Percentiles rank a stretch among this genome's conserved stretches.
Conservation (phyloP, 2,888 invertebrate species). For the Hoplodrina ambigua region DNA sequence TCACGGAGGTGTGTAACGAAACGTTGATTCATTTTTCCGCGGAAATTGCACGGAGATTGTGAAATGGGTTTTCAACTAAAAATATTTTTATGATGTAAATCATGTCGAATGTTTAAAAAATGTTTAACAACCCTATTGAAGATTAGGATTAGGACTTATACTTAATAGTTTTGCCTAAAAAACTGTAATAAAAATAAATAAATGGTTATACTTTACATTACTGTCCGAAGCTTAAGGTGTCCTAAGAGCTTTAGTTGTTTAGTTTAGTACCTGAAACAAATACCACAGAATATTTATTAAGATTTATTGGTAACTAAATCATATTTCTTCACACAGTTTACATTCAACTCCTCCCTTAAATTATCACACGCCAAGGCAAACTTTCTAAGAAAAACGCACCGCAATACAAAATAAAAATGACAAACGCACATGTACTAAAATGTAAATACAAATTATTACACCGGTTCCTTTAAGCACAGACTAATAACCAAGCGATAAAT, state of each 20-base stretch:
- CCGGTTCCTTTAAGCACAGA: constrained; percentile 70
- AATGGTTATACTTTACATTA: constrained; percentile 2
- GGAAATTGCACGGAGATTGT: constrained; percentile 40
- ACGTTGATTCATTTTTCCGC: constrained; percentile 38
- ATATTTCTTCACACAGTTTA: constrained; percentile 3
- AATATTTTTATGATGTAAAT: constrained; percentile 10
- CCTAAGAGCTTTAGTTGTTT: not conserved
- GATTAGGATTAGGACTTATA: too few species aligned
- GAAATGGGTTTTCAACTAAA: constrained; percentile 14
- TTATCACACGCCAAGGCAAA: constrained; percentile 15
- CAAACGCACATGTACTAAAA: constrained; percentile 63
- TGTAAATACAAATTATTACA: constrained; percentile 64
- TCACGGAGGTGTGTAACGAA: constrained; percentile 39
- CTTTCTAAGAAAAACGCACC: constrained; percentile 55
- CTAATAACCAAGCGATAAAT: constrained; percentile 82
- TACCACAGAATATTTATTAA: constrained; percentile 17
- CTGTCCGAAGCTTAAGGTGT: not conserved
- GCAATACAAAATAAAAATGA: constrained; percentile 69
- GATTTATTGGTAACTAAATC: constrained; percentile 9
- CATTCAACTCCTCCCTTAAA: constrained; percentile 9
- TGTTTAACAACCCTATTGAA: not conserved
- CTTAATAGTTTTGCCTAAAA: not conserved
- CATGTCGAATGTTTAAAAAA: not conserved
- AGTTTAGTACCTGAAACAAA: constrained; percentile 57
- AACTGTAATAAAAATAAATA: not conserved